phyloP scores from a whole-genome alignment of 2,113 vertebrate genomes.

The Sorex araneus region DNA sequence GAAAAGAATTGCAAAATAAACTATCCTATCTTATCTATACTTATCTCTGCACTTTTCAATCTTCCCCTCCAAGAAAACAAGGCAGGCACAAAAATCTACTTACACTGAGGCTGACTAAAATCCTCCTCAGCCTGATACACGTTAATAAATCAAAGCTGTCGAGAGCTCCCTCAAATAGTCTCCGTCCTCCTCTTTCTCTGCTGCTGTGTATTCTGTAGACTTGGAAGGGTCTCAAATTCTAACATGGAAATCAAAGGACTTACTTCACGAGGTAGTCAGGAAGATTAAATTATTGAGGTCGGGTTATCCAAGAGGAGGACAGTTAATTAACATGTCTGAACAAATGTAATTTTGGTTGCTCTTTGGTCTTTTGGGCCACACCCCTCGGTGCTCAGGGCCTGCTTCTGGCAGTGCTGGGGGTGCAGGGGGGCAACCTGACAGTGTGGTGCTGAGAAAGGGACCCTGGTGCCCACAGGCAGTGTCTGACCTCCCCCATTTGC shows the following conservation, averaged over 20 bases:
- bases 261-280: background rate
- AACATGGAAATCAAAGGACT: slow-evolving; percentile 58
- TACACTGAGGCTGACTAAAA: slow-evolving; percentile 4
- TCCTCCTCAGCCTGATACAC: slow-evolving; percentile 34
- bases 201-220: background rate
- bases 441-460: too few species aligned
- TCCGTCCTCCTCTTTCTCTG: background rate
- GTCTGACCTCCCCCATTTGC: too few species aligned
- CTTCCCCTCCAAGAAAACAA: background rate
- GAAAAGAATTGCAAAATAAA: slow-evolving; percentile 50
- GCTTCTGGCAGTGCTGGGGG: too few species aligned
- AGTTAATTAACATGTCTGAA: slow-evolving; percentile 36
- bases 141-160: slow-evolving; percentile 29
- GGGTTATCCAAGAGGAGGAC: slow-evolving; percentile 9
- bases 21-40: background rate
- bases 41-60: slow-evolving; percentile 32
- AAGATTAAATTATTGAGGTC: slow-evolving; percentile 17
- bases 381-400: too few species aligned
- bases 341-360: background rate
- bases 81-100: background rate
- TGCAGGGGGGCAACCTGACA: too few species aligned
- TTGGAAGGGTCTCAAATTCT: slow-evolving; percentile 51
- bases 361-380: too few species aligned
- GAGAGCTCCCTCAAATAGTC: slow-evolving; percentile 40
- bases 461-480: too few species aligned